Percentiles rank a stretch among this genome's conserved stretches.
phyloP scores from a whole-genome alignment of 2,113 vertebrate genomes.

The Mobula birostris region DNA sequence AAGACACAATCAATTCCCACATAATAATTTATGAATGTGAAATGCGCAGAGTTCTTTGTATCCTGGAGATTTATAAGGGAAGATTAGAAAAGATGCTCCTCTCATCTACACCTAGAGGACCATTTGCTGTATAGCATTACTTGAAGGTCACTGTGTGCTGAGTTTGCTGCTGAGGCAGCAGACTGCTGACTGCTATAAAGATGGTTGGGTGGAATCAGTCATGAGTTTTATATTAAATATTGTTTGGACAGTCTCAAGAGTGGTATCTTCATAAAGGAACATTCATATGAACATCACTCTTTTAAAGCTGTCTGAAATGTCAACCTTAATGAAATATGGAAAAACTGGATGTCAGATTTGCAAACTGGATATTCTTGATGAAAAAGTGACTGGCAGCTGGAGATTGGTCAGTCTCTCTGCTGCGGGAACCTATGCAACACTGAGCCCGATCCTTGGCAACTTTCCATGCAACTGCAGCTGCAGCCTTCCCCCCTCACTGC shows the following conservation, averaged over 20 bases:
- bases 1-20: too few species aligned
- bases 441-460: too few species aligned
- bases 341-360: background rate
- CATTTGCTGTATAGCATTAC: background rate
- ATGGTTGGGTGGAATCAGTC: background rate
- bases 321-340: constrained; percentile 25
- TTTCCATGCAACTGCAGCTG: too few species aligned
- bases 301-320: constrained; percentile 30
- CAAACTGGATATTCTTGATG: background rate
- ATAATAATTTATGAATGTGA: background rate
- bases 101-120: background rate
- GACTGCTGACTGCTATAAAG: background rate
- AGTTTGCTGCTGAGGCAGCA: background rate
- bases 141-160: background rate
- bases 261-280: constrained; percentile 11
- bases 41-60: background rate
- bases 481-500: too few species aligned
- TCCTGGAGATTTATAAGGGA: background rate
- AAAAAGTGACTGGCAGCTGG: background rate
- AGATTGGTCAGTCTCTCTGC: background rate
- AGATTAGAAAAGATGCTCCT: background rate
- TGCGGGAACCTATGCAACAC: background rate
- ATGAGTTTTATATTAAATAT: constrained; percentile 27
- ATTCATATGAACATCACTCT: background rate
- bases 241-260: constrained; percentile 24